These are phyloP conservation scores for Aplocera efformata DNA, from an alignment of 2,888 invertebrate species.

Conservation along the genomic window DNA sequence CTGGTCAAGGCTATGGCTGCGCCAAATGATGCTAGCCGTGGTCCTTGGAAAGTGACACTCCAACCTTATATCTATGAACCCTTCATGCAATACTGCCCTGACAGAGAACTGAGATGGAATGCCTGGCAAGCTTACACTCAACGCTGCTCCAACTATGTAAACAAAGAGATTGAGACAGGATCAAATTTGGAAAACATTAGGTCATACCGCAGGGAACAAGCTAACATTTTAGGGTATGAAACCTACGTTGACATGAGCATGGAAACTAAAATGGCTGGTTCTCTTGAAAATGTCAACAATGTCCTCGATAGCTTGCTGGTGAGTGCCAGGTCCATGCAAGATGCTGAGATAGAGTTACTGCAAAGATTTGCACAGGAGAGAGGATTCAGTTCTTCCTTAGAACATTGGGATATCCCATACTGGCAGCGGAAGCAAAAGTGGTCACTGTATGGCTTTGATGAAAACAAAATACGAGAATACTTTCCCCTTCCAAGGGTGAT, in stretches of 20 bases:
- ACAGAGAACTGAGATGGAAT: slow-evolving; percentile 88
- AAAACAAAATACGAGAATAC: slow-evolving; percentile 86
- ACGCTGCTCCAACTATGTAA: slow-evolving; percentile 84
- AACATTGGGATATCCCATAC: slow-evolving; percentile 92
- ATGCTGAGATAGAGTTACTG: slow-evolving; percentile 85
- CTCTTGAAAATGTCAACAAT: slow-evolving; percentile 85
- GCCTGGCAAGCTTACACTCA: slow-evolving; percentile 90
- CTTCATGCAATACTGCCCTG: slow-evolving; percentile 92
- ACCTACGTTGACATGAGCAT: slow-evolving; percentile 92
- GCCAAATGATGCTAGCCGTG: slow-evolving; percentile 82
- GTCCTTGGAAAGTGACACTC: slow-evolving; percentile 93
- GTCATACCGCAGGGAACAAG: slow-evolving; percentile 83
- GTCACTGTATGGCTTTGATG: slow-evolving; percentile 84
- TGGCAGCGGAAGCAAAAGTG: slow-evolving; percentile 90
- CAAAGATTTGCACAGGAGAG: slow-evolving; percentile 86
- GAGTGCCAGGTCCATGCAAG: slow-evolving; percentile 87
- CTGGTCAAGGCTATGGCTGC: slow-evolving; percentile 83
- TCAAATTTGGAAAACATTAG: slow-evolving; percentile 89
- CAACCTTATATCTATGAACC: slow-evolving; percentile 85
- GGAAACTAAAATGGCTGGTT: slow-evolving; percentile 96
- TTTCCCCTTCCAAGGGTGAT: slow-evolving; percentile 91
- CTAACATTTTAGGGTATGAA: slow-evolving; percentile 88
- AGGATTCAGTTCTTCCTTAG: slow-evolving; percentile 85
- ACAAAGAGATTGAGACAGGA: slow-evolving; percentile 85
- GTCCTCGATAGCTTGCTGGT: slow-evolving; percentile 84